Conservation (phyloP, 2,888 invertebrate genomes). For the Prosapia bicincta region DNA sequence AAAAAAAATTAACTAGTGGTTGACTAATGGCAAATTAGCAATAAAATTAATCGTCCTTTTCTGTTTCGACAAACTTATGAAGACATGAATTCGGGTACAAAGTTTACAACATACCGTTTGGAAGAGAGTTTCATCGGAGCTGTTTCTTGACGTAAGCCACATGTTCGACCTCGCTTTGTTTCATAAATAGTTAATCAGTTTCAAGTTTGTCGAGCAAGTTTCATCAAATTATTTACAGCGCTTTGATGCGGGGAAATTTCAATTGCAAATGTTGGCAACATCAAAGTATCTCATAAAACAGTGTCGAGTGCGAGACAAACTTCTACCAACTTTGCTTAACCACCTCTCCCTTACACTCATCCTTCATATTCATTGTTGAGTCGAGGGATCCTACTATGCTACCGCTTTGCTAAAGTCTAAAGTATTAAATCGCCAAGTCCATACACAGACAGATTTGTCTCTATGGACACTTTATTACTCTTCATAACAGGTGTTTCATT, state of each 20-base stretch:
- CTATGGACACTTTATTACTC: too few relatives aligned
- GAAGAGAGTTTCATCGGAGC: not conserved
- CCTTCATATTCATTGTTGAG: not conserved
- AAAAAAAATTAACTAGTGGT: too few relatives aligned
- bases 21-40: too few relatives aligned
- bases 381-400: not conserved
- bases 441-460: too few relatives aligned
- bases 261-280: constrained; percentile 2
- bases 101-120: too few relatives aligned
- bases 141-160: not conserved
- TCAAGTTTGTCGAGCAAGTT: not conserved
- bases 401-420: not conserved
- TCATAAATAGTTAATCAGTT: not conserved
- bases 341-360: not conserved
- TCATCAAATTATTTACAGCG: not conserved
- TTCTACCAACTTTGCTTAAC: not conserved
- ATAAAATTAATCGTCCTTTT: too few relatives aligned
- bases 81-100: too few relatives aligned
- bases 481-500: too few relatives aligned
- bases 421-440: too few relatives aligned
- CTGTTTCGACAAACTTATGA: too few relatives aligned
- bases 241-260: not conserved
- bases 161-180: not conserved
- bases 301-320: not conserved
- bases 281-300: constrained; percentile 2